These are phyloP conservation scores for Scaptomyza reducta DNA, from an alignment of 2,888 invertebrate genomes.

Conservation along the genomic window DNA sequence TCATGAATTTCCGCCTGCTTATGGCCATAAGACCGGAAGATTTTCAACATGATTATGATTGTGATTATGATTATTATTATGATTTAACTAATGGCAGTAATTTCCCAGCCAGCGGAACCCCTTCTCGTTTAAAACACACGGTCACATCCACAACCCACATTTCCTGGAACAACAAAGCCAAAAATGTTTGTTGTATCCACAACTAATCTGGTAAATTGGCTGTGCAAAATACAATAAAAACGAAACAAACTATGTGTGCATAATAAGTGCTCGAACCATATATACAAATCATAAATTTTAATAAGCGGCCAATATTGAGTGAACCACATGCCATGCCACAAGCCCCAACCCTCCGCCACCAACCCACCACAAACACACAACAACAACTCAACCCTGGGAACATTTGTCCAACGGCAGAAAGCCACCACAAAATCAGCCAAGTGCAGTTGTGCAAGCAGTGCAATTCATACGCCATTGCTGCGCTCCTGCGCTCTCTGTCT, in stretches of 20 bases:
- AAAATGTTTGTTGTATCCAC: slow-evolving; percentile 51
- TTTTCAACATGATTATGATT: slow-evolving; percentile 70
- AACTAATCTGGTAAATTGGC: slow-evolving; percentile 78
- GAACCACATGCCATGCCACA: not conserved
- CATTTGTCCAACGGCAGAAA: slow-evolving; percentile 27
- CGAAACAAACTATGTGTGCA: slow-evolving; percentile 62
- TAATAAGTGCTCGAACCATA: slow-evolving; percentile 70
- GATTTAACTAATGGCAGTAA: slow-evolving; percentile 69
- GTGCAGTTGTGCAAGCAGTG: slow-evolving; percentile 62
- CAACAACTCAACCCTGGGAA: slow-evolving; percentile 1
- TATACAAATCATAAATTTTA: slow-evolving; percentile 79
- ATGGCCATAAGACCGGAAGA: slow-evolving; percentile 69
- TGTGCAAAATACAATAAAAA: slow-evolving; percentile 31
- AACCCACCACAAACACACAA: slow-evolving; percentile 5
- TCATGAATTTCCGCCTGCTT: slow-evolving; percentile 71
- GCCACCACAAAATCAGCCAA: slow-evolving; percentile 33
- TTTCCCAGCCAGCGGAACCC: slow-evolving; percentile 60
- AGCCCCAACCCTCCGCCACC: slow-evolving; percentile 1
- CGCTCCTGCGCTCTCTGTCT: slow-evolving; percentile 45
- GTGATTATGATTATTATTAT: slow-evolving; percentile 69
- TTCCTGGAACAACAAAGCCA: slow-evolving; percentile 55
- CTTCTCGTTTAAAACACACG: slow-evolving; percentile 25
- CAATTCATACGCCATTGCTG: slow-evolving; percentile 59
- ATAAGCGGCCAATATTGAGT: slow-evolving; percentile 66
- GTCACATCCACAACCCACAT: slow-evolving; percentile 27